Evolutionary conservation across 2,113 vertebrate species (phyloP), one percentile per base, ranked within the genome.

Genomic region (Labeo rohita): DNA sequence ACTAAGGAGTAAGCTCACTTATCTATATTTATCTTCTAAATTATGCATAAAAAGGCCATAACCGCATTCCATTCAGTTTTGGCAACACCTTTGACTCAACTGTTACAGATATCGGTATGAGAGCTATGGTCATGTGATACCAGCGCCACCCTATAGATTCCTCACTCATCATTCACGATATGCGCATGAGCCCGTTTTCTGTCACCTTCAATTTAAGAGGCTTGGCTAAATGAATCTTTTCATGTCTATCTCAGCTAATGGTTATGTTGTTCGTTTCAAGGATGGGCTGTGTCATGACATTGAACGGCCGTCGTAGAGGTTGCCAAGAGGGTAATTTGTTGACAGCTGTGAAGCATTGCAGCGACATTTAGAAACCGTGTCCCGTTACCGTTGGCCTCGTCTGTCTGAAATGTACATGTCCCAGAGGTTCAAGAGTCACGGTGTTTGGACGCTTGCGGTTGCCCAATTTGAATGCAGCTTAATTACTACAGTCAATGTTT

Each of bases 361-460:
- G 88, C 89, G 90, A 94, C 93, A 94, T 93, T 94, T 94, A 83
- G 92, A 89, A 90, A 80, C 66, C 39, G 92, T 93, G 86, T 94
- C 89, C 84, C 87, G 92, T 94, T 94, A 93, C 92, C 73, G 72
- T 74, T 77, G 90, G 90, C 88, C 86, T 91, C 87, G 11, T 80
- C 83, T 78, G 83, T 90, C 82, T 84, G 73, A 72, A 90, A 65
- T 80, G 87, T 79, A 89, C 83, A 18, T 89, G 86, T 88, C 77
- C 88, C 90, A 89, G 87, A 91, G 77, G 34, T 68, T 84, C 28
- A 61, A 23, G 68, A 80, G 50, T 86, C 56, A 54, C 28, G 21
- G 52, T 65, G 85, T 86, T 73, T 5, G 50, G 47, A 76, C 65
- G 11, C 80, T 56, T 81, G 54, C 8, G 50, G 74, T 34, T n/a